Base-by-base conservation (phyloP, 2,888 invertebrate genomes). In the Epiblema foenella region DNA sequence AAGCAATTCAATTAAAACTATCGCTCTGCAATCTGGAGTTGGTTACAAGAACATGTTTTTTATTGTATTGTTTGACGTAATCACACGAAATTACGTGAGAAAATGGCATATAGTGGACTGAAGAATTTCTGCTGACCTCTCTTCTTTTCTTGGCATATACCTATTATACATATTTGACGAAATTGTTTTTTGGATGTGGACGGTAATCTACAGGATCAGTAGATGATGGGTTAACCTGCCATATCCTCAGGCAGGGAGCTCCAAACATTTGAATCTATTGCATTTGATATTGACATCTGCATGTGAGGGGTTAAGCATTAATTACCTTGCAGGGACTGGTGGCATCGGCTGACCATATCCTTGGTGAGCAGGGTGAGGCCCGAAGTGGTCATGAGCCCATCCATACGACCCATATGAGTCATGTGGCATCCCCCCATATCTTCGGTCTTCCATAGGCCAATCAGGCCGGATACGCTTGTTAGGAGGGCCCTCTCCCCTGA, bases 401-500 rank as follows among this genome's bases (percentile, higher is more conserved):
- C 94, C 94, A 88, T 95, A 95, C 49, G 94, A 91, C 0, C 93
- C 93, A 80, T 93, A 94, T 0, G 91, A 86, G 75, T 94, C 93
- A 85, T 93, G 93, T 9, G 91, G 91, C 89, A 93, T 90, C 5
- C 91, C 93, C 29, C 93, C 93, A 89, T 92, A 93, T 86, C 93
- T 88, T 75, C 93, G 83, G 11, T 93, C 93, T 74, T 93, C 93
- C 57, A 91, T 83, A 2, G 92, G 95, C 97, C 96, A 96, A 73
- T 96, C 96, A 17, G 93, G 92, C 64, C 97, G 93, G 88, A 97
- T 96, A 68, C 97, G 94, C 82, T 97, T 97, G 77, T 95, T 94
- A 0, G 97, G 96, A 7, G 97, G 97, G 75, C 96, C 95, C 77
- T 97, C 96, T 17, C 95, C 96, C 81, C 97, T 94, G 24, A 96